Conservation (phyloP, 2,113 vertebrate genomes). For the Neotoma lepida region DNA sequence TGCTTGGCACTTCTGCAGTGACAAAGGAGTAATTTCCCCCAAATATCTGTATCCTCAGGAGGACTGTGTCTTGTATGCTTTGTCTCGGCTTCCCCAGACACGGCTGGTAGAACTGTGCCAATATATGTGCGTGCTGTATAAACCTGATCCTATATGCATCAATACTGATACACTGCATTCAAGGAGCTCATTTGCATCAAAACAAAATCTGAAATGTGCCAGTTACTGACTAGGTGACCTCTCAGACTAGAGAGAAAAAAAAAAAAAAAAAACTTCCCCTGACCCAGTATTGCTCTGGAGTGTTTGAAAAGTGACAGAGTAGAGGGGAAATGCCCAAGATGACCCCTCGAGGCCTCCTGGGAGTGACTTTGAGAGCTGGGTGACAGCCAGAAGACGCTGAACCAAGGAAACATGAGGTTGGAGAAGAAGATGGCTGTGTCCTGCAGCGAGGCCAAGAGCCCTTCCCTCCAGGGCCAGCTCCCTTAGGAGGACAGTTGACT, state of each 20-base stretch:
- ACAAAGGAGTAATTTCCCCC: background rate
- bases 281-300: background rate
- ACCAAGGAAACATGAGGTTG: background rate
- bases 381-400: background rate
- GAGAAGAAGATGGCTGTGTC: background rate
- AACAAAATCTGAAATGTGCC: background rate
- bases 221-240: background rate
- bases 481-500: background rate
- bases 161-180: no score
- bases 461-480: no score
- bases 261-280: background rate
- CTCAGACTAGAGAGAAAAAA: background rate
- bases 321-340: background rate
- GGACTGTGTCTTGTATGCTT: background rate
- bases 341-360: background rate
- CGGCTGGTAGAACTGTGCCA: background rate
- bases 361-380: background rate
- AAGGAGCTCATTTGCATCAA: background rate
- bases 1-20: background rate
- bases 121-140: fast-evolving
- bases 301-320: background rate
- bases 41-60: background rate
- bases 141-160: no score
- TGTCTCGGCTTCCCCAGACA: background rate
- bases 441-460: fast-evolving